Evolutionary conservation across 2,888 invertebrate species (phyloP).

Genomic region (Trachelus troglodyta): DNA sequence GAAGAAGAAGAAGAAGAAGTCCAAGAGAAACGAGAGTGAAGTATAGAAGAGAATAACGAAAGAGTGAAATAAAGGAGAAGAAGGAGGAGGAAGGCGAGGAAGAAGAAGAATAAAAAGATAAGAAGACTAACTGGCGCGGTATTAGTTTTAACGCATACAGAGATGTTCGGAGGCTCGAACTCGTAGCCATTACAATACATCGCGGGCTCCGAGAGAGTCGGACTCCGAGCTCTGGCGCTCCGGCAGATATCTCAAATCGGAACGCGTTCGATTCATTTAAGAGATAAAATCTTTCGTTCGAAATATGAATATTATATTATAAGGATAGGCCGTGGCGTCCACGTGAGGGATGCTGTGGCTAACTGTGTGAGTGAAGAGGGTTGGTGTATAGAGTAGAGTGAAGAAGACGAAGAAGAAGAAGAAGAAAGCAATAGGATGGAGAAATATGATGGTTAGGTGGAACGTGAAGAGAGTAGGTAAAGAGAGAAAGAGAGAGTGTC

Average conservation of each 20-base stretch:
- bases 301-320: conserved; percentile 66
- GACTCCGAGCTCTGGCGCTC: conserved; percentile 9
- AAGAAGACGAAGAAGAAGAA: neutral
- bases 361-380: neutral
- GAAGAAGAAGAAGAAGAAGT: neutral
- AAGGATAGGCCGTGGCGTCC: conserved; percentile 43
- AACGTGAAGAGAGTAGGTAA: neutral
- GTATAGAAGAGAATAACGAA: neutral
- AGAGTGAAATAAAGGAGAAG: conserved; percentile 7
- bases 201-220: conserved; percentile 30
- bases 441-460: neutral
- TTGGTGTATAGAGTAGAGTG: neutral
- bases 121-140: conserved; percentile 28
- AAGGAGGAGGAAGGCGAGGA: conserved; percentile 9
- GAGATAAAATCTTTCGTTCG: conserved; percentile 65
- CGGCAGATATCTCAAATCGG: conserved; percentile 63
- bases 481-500: neutral
- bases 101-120: neutral
- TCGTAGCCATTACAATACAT: conserved; percentile 53
- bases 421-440: neutral
- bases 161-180: conserved; percentile 16
- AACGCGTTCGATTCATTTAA: conserved; percentile 66
- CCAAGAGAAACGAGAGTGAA: neutral
- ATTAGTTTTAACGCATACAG: conserved; percentile 49
- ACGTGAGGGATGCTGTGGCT: neutral